A percentile compares a stretch with the other conserved stretches of the same genome.
Conservation (phyloP, 2,888 invertebrate species). For the Scaptomyza cyrtandrae region DNA sequence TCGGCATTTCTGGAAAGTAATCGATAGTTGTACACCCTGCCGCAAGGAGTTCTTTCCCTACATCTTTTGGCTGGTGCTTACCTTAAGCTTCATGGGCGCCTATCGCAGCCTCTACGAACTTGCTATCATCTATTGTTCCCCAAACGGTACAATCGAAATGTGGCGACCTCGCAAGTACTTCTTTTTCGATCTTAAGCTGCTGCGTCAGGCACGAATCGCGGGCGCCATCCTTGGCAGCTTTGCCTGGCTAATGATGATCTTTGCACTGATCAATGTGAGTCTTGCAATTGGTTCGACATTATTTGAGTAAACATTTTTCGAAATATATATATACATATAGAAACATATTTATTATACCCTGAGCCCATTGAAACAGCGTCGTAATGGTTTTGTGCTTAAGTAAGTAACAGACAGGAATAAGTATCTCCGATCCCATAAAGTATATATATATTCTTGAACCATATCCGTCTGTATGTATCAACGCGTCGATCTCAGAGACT, state of each 20-base stretch:
- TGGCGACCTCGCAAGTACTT: slow-evolving; percentile 37
- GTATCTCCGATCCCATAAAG: too few relatives aligned
- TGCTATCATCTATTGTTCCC: background rate
- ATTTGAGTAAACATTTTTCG: background rate
- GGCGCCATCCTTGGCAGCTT: slow-evolving; percentile 18
- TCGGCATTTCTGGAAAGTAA: background rate
- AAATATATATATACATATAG: too few relatives aligned
- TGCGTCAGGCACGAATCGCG: slow-evolving; percentile 28
- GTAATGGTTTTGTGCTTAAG: too few relatives aligned
- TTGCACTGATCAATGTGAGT: slow-evolving; percentile 39
- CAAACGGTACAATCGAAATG: background rate
- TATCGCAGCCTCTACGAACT: slow-evolving; percentile 23
- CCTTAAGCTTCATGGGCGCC: slow-evolving; percentile 21
- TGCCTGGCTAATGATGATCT: slow-evolving; percentile 49
- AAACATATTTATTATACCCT: too few relatives aligned
- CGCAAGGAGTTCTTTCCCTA: slow-evolving; percentile 35
- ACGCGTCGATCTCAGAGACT: too few relatives aligned
- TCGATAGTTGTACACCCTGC: slow-evolving; percentile 9
- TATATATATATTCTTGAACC: too few relatives aligned
- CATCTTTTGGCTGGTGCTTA: slow-evolving; percentile 40
- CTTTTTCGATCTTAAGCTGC: background rate
- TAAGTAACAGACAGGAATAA: too few relatives aligned
- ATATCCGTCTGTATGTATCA: too few relatives aligned
- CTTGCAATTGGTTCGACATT: background rate
- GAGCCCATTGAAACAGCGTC: too few relatives aligned